These are phyloP conservation scores for Aepyceros melampus DNA, from an alignment of 2,113 vertebrate genomes.

Conservation along the genomic window DNA sequence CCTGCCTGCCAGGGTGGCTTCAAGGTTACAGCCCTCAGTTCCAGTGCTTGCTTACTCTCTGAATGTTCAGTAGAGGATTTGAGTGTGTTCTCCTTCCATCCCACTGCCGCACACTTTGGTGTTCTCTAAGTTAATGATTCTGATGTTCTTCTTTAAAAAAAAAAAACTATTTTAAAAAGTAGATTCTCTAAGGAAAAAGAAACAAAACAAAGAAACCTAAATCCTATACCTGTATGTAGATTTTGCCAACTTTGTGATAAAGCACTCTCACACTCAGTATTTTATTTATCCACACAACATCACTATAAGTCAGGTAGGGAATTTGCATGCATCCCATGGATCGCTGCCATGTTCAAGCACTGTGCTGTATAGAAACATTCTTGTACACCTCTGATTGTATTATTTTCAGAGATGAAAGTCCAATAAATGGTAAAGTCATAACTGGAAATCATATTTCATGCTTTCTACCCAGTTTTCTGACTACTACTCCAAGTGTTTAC, in stretches of 20 bases:
- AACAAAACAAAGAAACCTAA: not conserved
- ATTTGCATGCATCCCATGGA: not conserved
- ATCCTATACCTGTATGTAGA: not conserved
- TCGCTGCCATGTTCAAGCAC: not conserved
- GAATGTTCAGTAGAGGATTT: not conserved
- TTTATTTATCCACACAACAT: not conserved
- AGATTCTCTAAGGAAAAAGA: not conserved
- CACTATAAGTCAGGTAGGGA: not conserved
- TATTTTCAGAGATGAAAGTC: not conserved
- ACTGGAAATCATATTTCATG: not conserved
- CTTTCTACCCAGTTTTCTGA: not conserved
- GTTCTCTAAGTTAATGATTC: not conserved
- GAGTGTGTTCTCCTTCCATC: not conserved
- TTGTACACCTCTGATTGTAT: not conserved
- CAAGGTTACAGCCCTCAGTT: conserved; percentile 31
- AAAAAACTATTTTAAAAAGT: not conserved
- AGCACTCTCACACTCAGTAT: not conserved
- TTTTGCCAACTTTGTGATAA: not conserved
- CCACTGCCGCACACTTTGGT: not conserved
- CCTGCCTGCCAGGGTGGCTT: not conserved
- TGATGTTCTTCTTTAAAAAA: not conserved
- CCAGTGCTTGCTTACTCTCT: not conserved
- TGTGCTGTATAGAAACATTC: not conserved
- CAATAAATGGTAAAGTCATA: not conserved
- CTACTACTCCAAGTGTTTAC: not conserved